Base-by-base conservation (phyloP, 2,797 vertebrate species). In the Phrynocephalus guinanensis region DNA sequence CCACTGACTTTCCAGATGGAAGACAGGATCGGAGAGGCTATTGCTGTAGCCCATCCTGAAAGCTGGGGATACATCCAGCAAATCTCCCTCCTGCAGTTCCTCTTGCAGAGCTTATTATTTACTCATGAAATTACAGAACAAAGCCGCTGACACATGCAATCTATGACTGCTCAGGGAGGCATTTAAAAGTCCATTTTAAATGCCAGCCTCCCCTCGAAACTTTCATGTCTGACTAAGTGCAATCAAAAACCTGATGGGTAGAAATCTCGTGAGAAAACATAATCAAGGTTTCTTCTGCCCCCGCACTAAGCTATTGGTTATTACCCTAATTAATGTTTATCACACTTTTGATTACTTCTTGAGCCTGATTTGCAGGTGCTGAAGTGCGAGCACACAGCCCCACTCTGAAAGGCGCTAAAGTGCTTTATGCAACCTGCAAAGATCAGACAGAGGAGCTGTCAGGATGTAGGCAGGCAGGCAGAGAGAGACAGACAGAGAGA, bases 241-340 rank as follows among this genome's bases (percentile, higher is more conserved):
- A 95, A 95, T 96, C 95, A 96, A 93, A 92, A 91, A 28, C 87
- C 85, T 90, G 93, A 92, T 48, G 89, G 92, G 91, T 90, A 93
- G 91, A 94, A 94, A 87, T 93, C 93, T 92, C 93, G 83, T n/a
- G 94, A 90, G 85, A 83, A 2, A 76, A 78, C 85, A 87, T 88
- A 96, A 96, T 96, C 95, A 96, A 88, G 0, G 0, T 38, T 94
- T 88, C 90, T 94, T 95, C 93, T 94, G 93, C 90, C 93, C 91
- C 91, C 91, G 91, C 93, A 94, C 93, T 94, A 96, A 93, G 85
- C 78, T 86, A 88, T 91, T 92, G 87, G 90, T 86, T 93, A 93
- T 96, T 92, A 95, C 91, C 89, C 91, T 95, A 96, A 96, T 94
- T 92, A 96, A 94, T 94, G 93, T 93, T 95, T 95, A 92, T 91